phyloP scores from a whole-genome alignment of 2,797 vertebrate genomes.

The Tauraco hartlaubi region DNA sequence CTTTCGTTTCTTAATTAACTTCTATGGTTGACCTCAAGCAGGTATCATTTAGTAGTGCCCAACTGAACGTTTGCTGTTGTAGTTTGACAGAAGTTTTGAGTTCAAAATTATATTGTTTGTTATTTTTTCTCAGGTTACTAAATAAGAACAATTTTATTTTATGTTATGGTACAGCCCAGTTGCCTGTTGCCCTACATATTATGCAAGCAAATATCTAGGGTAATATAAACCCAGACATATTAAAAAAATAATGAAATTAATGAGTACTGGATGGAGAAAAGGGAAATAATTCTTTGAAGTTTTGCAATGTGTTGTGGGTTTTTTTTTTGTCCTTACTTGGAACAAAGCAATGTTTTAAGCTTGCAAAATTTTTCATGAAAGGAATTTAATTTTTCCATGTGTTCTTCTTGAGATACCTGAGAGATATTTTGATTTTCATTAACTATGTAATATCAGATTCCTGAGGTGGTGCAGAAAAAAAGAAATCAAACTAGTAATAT shows the following conservation, averaged over 20 bases:
- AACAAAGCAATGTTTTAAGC: background rate
- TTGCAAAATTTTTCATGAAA: background rate
- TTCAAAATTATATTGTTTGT: background rate
- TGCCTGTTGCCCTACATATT: constrained; percentile 30
- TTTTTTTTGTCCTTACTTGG: background rate
- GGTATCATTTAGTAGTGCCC: background rate
- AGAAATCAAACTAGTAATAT: background rate
- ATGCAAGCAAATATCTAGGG: constrained; percentile 1
- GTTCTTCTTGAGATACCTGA: background rate
- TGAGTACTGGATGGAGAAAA: background rate
- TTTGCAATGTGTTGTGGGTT: background rate
- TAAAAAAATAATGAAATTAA: background rate
- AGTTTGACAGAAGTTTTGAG: background rate
- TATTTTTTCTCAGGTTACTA: background rate
- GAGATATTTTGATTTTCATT: background rate
- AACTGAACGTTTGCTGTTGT: background rate
- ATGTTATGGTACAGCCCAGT: background rate
- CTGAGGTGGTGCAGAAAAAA: background rate
- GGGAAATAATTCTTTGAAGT: background rate
- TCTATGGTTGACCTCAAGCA: background rate
- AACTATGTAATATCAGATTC: background rate
- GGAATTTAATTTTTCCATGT: background rate
- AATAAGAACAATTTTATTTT: background rate
- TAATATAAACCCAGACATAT: constrained; percentile 8
- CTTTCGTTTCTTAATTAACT: background rate